Conservation (phyloP, 2,113 vertebrate species). For the Monarcha castaneiventris region DNA sequence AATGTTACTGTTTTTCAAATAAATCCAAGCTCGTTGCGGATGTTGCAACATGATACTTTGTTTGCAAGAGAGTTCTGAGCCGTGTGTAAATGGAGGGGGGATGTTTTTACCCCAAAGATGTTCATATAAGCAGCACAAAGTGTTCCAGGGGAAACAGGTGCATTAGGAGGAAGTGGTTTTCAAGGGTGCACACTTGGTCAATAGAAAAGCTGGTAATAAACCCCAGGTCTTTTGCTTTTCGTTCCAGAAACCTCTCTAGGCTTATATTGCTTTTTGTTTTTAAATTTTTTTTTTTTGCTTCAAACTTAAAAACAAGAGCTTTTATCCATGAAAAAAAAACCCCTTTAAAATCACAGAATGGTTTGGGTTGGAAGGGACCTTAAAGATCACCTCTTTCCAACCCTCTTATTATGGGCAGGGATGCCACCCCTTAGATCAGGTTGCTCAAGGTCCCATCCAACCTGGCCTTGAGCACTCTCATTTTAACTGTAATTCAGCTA, state of each 20-base stretch:
- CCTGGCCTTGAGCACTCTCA: background rate
- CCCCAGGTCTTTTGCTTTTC: background rate
- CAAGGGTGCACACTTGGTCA: background rate
- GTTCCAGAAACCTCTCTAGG: background rate
- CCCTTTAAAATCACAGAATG: background rate
- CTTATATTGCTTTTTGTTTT: background rate
- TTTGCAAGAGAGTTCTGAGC: background rate
- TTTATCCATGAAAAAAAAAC: background rate
- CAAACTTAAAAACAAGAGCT: background rate
- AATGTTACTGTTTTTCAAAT: background rate
- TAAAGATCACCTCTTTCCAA: background rate
- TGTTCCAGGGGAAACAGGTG: background rate
- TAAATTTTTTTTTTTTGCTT: background rate
- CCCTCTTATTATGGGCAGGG: background rate
- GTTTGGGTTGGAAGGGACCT: background rate
- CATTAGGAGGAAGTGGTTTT: slow-evolving; percentile 59
- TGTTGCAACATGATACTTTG: background rate
- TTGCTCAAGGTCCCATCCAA: background rate
- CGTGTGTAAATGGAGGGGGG: background rate
- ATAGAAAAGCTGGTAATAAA: slow-evolving; percentile 32
- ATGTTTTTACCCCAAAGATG: background rate
- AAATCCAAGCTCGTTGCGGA: background rate
- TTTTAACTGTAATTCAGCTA: background rate
- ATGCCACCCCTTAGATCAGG: background rate
- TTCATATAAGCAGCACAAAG: background rate